Evolutionary conservation across 2,797 vertebrate species (phyloP).

Genomic region (Oreortyx pictus): DNA sequence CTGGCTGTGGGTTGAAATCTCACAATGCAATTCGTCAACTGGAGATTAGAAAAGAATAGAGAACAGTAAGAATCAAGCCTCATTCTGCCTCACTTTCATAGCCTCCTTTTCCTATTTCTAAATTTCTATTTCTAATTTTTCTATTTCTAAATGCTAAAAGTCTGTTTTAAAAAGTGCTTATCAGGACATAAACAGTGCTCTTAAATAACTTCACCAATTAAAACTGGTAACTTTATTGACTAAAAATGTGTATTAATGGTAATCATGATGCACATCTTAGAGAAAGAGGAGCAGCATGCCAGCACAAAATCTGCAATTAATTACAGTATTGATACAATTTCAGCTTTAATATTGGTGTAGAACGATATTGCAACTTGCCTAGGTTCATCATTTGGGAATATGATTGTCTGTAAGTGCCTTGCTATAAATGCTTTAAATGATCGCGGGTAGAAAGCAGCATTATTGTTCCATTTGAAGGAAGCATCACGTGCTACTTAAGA

Average conservation of each 20-base stretch:
- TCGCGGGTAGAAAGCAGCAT: rapidly evolving
- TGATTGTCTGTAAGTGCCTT: not conserved
- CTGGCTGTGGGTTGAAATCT: not conserved
- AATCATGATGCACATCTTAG: not conserved
- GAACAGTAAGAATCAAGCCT: not conserved
- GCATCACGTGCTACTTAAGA: not conserved
- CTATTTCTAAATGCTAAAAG: not conserved
- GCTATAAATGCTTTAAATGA: not conserved
- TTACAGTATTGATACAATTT: not conserved
- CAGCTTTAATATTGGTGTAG: not conserved
- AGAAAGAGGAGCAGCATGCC: not conserved
- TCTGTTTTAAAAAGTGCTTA: not conserved
- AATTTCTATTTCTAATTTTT: no score
- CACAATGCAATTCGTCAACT: not conserved
- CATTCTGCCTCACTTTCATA: not conserved
- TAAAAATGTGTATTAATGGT: not conserved
- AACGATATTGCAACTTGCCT: not conserved
- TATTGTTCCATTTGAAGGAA: not conserved
- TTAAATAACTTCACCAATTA: not conserved
- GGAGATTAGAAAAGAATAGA: not conserved
- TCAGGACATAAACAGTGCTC: not conserved
- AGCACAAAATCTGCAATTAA: not conserved
- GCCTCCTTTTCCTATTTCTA: not conserved
- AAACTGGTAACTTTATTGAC: not conserved
- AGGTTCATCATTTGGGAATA: not conserved